Evolutionary conservation across 2,888 invertebrate genomes (phyloP), one percentile per base, ranked within the genome.

Genomic region (Callyntrura guangdongensis): DNA sequence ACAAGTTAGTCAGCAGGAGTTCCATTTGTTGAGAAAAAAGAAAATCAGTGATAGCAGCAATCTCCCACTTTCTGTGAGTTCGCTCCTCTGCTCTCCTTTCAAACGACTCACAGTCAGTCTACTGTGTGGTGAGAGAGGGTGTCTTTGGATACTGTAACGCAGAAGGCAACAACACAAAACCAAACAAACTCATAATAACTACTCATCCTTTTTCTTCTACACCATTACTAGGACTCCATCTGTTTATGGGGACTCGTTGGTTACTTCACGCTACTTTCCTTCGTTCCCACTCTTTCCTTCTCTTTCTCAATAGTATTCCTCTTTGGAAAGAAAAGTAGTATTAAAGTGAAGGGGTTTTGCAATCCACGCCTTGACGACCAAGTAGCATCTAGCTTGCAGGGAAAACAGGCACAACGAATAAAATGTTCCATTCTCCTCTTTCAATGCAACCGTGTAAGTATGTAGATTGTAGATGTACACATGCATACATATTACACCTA

Each of bases 41-140:
- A 79, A 56, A 49, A 67, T 61, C 88, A 81, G 56, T 82, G 88
- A 88, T 88, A 88, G 82, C 88, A 56, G 69, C 82, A 77, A 49
- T 77, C 77, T 25, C 69, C 49, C 8, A 1, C 53, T 17, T 14
- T 53, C 27, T 4, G 22, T 0, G 20, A 72, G 72, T 49, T 74
- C 0, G 72, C 47, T 47, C 22, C 20, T 64, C 22, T 74, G 36
- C 14, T 22, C 72, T 74, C 47, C n/a, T 74, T 47, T 74, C 47
- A 6, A 36, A 36, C 36, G 36, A 36, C 36, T 36, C 36, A 36
- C 36, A 36, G 6, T 6, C 36, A 36, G 36, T 36, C 53, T 1
- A 27, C 12, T 27, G n/a, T 27, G 22, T 27, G 20, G 12, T 17
- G n/a, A n/a, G n/a, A n/a, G 53, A 53, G 36, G n/a, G 17, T 6